A percentile compares a stretch with the other conserved stretches of the same genome.
Evolutionary conservation across 2,888 invertebrate genomes (phyloP).

Genomic region (Lymantria dispar): DNA sequence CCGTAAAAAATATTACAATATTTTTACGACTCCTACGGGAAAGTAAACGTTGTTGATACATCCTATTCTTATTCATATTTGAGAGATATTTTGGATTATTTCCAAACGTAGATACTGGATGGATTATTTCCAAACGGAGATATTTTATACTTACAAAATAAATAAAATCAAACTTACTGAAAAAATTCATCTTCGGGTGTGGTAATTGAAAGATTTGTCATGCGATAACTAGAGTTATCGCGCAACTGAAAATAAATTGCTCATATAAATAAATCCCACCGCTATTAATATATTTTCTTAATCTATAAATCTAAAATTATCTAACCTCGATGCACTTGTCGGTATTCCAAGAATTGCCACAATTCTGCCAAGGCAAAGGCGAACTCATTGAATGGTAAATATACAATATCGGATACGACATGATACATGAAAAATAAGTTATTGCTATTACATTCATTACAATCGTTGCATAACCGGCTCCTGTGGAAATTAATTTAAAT

Average conservation of each 20-base stretch:
- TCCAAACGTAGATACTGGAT: no score
- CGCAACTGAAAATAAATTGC: constrained; percentile 60
- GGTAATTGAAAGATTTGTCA: constrained; percentile 63
- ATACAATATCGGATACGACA: constrained; percentile 93
- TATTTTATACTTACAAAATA: background rate
- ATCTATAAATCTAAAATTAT: constrained; percentile 25
- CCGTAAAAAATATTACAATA: no score
- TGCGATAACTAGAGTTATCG: constrained; percentile 53
- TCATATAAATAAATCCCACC: constrained; percentile 2
- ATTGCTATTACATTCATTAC: constrained; percentile 91
- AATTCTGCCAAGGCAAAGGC: constrained; percentile 89
- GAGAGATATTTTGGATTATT: no score
- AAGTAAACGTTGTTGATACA: no score
- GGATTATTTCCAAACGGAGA: no score
- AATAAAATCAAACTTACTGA: constrained; percentile 82
- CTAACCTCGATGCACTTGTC: constrained; percentile 85
- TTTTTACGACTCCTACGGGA: no score
- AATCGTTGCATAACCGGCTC: constrained; percentile 92
- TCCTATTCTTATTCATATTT: no score
- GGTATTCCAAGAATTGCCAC: constrained; percentile 93
- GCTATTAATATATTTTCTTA: constrained; percentile 9
- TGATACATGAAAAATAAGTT: constrained; percentile 92
- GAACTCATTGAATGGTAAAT: constrained; percentile 86
- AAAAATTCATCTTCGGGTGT: constrained; percentile 93
- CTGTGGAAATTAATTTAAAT: constrained; percentile 65